Evolutionary conservation across 2,888 invertebrate genomes (phyloP), one percentile per base, ranked within the genome.

Genomic region (Cremastinae sp.): DNA sequence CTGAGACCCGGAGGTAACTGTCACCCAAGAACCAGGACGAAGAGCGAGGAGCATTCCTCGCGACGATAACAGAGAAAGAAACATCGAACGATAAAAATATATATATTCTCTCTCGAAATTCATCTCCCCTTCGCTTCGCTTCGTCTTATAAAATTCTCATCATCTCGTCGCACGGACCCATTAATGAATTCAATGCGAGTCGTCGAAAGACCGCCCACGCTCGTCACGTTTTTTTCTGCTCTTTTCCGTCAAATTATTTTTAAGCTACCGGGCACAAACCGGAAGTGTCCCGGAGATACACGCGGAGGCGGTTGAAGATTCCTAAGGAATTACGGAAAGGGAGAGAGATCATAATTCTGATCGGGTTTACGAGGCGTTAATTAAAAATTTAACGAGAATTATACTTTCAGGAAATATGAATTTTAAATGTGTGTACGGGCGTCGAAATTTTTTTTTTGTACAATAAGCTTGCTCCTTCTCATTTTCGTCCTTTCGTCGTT

Each of bases 41-140:
- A 54, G 66, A 64, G 59, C 51, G 65, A 54, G 75, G 49, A 49
- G 38, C 56, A 28, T 54, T 56, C 54, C 9, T 12, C 18, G 54
- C 38, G 0, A 54, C 18, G 51, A 51, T 5, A 20, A 36, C 12
- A 18, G 47, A 45, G 34, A 16, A 28, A 28, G 12, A 14, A 22
- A 43, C 18, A 66, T 28, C 56, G 22, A 47, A 83, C 75, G 86
- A 87, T 88, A 88, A 88, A 87, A 86, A 86, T 87, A 87, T 85
- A 86, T 78, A 82, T 82, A 79, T 81, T 80, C 79, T 72, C 78
- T 81, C 83, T 77, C 75, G 78, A 72, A 73, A 80, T 82, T 68
- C n/a, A n/a, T n/a, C 58, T 43, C 56, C 34, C 12, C 53, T 41
- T 62, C 53, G 58, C 64, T 80, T 79, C 75, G 61, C 75, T 66